Conservation (phyloP, 2,888 invertebrate genomes). For the Neoscelio sp. region DNA sequence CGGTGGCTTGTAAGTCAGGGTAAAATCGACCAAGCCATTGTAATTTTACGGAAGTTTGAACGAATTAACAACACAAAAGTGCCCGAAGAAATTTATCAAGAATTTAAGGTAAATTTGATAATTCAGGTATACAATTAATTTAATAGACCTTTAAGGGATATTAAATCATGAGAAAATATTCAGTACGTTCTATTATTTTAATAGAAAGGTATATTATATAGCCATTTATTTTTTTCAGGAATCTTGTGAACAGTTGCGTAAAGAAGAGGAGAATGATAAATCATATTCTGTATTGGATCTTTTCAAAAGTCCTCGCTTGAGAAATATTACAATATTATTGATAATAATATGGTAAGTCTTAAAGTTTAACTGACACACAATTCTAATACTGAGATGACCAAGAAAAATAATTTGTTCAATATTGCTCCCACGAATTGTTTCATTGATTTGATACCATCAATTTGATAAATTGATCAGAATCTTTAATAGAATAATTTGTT, state of each 20-base stretch:
- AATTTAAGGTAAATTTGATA: conserved; percentile 87
- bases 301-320: conserved; percentile 90
- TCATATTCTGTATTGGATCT: conserved; percentile 92
- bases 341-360: conserved; percentile 91
- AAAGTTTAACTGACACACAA: no score
- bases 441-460: no score
- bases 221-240: conserved; percentile 72
- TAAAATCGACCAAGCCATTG: conserved; percentile 90
- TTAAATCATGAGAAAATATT: no score
- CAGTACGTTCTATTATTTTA: no score
- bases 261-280: conserved; percentile 88
- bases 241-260: conserved; percentile 87
- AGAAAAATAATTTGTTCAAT: not conserved
- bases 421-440: no score
- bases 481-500: no score
- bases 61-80: conserved; percentile 90
- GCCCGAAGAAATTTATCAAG: conserved; percentile 88
- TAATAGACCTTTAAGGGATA: not conserved
- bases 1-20: conserved; percentile 95
- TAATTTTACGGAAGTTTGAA: conserved; percentile 91
- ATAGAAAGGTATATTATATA: not conserved
- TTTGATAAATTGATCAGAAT: no score
- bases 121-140: not conserved
- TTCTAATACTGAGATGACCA: no score
- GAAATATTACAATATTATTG: conserved; percentile 90